These are phyloP conservation scores for Sinocyclocheilus grahami DNA, from an alignment of 2,113 vertebrate species.

Conservation along the genomic window DNA sequence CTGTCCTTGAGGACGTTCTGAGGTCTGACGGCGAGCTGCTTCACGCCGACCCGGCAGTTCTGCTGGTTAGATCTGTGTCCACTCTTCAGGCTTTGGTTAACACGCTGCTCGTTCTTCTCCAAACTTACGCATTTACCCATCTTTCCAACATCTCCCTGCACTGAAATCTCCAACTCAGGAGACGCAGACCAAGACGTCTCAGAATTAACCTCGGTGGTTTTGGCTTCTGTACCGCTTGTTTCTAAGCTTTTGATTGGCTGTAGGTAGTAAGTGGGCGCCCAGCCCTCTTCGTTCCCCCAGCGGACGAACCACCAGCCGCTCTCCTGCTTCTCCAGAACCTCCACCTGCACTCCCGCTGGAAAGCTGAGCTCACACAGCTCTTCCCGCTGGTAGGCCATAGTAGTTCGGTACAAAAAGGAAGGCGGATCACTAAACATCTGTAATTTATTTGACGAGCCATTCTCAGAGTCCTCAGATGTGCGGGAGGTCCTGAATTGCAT, in stretches of 20 bases:
- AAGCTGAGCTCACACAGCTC: constrained; percentile 94
- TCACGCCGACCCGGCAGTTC: constrained; percentile 72
- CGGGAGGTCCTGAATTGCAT: constrained; percentile 81
- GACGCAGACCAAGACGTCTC: constrained; percentile 54
- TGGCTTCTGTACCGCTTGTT: not conserved
- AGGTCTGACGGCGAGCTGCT: constrained; percentile 84
- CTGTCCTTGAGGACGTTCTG: constrained; percentile 77
- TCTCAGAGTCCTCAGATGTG: constrained; percentile 87
- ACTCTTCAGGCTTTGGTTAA: constrained; percentile 58
- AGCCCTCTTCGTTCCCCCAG: constrained; percentile 86
- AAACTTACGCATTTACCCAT: constrained; percentile 84
- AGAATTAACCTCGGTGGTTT: not conserved
- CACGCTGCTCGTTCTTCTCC: constrained; percentile 91
- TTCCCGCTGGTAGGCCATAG: constrained; percentile 77
- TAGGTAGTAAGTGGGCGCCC: constrained; percentile 94
- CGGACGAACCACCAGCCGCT: constrained; percentile 96
- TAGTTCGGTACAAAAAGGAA: constrained; percentile 25
- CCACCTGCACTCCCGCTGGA: constrained; percentile 86
- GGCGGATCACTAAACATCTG: constrained; percentile 79
- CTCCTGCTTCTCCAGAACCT: constrained; percentile 90
- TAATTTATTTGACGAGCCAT: constrained; percentile 80
- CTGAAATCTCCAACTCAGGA: constrained; percentile 20
- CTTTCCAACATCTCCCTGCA: constrained; percentile 28
- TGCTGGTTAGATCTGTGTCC: constrained; percentile 74
- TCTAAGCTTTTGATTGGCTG: constrained; percentile 76